Evolutionary conservation across 2,797 vertebrate species (phyloP).

Genomic region (Ateles fusciceps): DNA sequence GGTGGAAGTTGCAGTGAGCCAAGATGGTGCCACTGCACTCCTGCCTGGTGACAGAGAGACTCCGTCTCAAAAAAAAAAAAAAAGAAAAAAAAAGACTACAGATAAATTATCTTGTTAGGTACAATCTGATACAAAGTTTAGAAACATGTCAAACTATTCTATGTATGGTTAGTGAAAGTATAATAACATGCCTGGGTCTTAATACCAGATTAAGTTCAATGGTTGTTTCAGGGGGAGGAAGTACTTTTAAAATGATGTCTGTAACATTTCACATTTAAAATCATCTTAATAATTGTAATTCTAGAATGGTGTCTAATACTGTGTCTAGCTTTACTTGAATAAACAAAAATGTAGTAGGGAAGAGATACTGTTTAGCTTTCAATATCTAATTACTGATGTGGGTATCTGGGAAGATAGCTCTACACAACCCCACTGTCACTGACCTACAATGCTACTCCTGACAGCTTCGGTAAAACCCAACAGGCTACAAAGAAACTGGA

Average conservation of each 20-base stretch:
- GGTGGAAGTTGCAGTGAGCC: too few relatives aligned
- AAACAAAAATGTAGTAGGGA: not conserved
- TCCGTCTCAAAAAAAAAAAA: too few relatives aligned
- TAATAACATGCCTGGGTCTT: not conserved
- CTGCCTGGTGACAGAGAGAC: too few relatives aligned
- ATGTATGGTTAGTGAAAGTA: not conserved
- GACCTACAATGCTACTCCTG: not conserved
- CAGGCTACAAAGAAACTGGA: conserved; percentile 2
- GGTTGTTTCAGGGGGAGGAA: not conserved
- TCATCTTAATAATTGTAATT: not conserved
- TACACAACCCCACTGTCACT: not conserved
- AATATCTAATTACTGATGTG: not conserved
- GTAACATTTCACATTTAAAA: conserved; percentile 7
- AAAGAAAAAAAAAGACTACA: not conserved
- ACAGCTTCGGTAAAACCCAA: not conserved
- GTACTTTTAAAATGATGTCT: not conserved
- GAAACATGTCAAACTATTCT: not conserved
- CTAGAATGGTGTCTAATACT: not conserved
- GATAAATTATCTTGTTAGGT: not conserved
- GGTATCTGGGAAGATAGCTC: not conserved
- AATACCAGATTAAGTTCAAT: not conserved
- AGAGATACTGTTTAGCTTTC: not conserved
- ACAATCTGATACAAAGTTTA: not conserved
- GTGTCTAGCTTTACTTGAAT: not conserved
- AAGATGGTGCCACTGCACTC: too few relatives aligned